Percentiles rank a stretch among this genome's conserved stretches.
Evolutionary conservation across 2,113 vertebrate species (phyloP).

Genomic region (Egretta garzetta): DNA sequence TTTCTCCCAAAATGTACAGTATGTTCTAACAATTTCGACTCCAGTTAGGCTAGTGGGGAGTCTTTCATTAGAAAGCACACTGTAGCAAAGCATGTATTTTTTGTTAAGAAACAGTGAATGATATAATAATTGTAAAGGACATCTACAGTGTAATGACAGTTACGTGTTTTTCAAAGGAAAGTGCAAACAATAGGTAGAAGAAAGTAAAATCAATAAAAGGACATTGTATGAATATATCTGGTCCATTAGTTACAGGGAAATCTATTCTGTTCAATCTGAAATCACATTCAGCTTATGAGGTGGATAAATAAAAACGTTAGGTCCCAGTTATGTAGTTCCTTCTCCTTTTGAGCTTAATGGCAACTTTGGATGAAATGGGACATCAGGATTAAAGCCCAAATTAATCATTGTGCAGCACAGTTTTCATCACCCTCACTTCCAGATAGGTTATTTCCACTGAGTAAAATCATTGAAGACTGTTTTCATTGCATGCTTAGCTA

Average conservation of each 20-base stretch:
- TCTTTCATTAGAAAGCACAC: constrained; percentile 19
- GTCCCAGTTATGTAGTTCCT: constrained; percentile 25
- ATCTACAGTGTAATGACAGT: constrained; percentile 57
- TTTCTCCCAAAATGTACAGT: constrained; percentile 32
- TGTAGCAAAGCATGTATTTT: constrained; percentile 39
- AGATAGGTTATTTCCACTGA: neutral
- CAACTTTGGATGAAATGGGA: constrained; percentile 35
- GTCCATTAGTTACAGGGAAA: constrained; percentile 75
- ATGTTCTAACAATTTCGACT: constrained; percentile 22
- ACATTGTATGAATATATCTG: constrained; percentile 73
- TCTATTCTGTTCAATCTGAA: constrained; percentile 72
- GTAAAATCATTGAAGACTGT: neutral
- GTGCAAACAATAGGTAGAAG: constrained; percentile 74
- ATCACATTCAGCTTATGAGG: constrained; percentile 56
- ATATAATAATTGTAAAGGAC: constrained; percentile 68
- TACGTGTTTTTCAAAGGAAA: constrained; percentile 65
- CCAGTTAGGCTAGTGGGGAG: constrained; percentile 29
- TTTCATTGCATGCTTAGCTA: neutral
- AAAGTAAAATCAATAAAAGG: constrained; percentile 78
- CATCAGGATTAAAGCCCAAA: constrained; percentile 40
- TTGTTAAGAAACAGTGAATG: constrained; percentile 63
- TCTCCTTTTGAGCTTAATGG: constrained; percentile 44
- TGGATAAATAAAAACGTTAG: constrained; percentile 49
- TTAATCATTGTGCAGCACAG: constrained; percentile 19
- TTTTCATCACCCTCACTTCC: constrained; percentile 33